Conservation (phyloP, 2,797 vertebrate species). For the Thripadectes ignobilis region DNA sequence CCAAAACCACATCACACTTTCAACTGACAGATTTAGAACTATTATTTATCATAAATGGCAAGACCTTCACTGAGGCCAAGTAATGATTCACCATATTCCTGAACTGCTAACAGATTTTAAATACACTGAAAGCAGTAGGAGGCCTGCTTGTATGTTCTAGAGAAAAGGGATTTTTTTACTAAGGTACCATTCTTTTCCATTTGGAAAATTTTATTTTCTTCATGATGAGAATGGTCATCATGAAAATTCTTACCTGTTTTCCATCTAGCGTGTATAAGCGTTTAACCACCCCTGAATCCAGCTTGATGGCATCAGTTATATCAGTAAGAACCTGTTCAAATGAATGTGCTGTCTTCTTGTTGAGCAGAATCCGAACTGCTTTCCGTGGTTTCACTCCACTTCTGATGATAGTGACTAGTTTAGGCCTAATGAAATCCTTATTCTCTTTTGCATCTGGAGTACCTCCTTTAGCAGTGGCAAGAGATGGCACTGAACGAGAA, state of each 20-base stretch:
- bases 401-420: conserved; percentile 95
- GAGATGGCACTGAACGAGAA: conserved; percentile 82
- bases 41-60: not conserved
- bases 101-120: not conserved
- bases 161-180: not conserved
- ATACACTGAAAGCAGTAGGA: not conserved
- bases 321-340: conserved; percentile 98
- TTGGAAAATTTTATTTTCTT: not conserved
- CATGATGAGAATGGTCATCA: not conserved
- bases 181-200: not conserved
- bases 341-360: conserved; percentile 98
- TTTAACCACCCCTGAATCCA: conserved; percentile 94
- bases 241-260: conserved; percentile 86
- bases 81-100: not conserved
- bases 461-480: conserved; percentile 84
- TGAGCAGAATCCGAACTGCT: conserved; percentile 92
- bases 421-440: conserved; percentile 95
- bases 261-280: conserved; percentile 94
- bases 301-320: conserved; percentile 95
- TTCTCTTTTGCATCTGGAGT: conserved; percentile 83
- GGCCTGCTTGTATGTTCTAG: accelerated
- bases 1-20: not conserved
- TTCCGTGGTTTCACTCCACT: conserved; percentile 97
- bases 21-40: not conserved
- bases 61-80: not conserved